Conservation (phyloP, 2,797 vertebrate genomes). For the Ficedula albicollis region DNA sequence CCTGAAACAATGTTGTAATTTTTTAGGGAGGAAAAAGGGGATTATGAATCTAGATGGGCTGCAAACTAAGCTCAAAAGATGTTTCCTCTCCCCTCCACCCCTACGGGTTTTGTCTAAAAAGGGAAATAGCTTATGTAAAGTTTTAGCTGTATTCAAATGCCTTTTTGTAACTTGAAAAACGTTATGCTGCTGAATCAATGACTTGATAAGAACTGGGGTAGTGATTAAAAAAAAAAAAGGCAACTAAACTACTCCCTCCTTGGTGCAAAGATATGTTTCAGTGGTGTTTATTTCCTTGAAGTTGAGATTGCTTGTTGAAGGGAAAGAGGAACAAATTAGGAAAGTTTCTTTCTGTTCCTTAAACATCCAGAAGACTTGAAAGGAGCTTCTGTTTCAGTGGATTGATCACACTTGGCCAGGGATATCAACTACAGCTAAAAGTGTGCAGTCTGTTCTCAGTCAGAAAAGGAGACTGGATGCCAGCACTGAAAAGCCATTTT, state of each 20-base stretch:
- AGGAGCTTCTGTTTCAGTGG: neutral
- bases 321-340: neutral
- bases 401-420: neutral
- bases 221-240: neutral
- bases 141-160: neutral
- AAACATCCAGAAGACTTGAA: neutral
- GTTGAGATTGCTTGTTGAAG: neutral
- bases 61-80: neutral
- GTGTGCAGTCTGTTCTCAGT: neutral
- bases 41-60: neutral
- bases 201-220: neutral
- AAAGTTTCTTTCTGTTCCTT: neutral
- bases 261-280: neutral
- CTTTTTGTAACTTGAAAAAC: neutral
- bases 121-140: accelerated
- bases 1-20: neutral
- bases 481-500: neutral
- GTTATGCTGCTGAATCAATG: neutral
- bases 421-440: neutral
- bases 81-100: neutral
- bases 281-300: neutral
- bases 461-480: neutral
- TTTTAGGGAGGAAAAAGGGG: accelerated
- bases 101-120: accelerated
- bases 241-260: accelerated